Conservation (phyloP, 2,113 vertebrate species). For the Callaeas wilsoni region DNA sequence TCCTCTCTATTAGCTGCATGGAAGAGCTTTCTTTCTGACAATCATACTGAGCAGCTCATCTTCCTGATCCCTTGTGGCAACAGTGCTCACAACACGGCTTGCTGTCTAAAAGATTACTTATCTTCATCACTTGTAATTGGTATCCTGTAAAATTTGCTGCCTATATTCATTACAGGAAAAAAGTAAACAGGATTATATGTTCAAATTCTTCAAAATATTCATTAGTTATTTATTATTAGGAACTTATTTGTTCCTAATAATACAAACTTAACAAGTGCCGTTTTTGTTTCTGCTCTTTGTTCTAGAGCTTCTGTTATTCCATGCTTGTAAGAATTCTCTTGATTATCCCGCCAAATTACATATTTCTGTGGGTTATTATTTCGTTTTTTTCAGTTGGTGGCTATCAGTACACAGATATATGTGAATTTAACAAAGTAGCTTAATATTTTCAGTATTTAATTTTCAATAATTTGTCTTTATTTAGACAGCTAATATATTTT, state of each 20-base stretch:
- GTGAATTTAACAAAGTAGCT: background rate
- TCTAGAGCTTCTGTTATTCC: background rate
- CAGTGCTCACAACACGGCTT: background rate
- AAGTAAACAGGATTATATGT: background rate
- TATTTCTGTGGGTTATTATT: background rate
- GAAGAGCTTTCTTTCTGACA: background rate
- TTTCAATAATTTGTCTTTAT: background rate
- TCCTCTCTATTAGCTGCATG: background rate
- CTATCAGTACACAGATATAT: background rate
- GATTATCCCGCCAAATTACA: accelerated
- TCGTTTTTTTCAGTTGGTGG: background rate
- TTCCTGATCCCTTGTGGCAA: background rate
- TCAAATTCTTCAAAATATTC: background rate
- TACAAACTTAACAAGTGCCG: background rate
- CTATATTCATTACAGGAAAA: background rate
- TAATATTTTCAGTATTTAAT: background rate
- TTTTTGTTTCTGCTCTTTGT: background rate
- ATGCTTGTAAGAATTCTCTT: background rate
- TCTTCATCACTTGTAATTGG: background rate
- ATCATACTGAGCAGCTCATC: background rate
- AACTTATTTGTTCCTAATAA: background rate
- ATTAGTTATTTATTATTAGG: background rate
- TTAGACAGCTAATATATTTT: background rate
- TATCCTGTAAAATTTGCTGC: background rate
- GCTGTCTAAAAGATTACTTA: background rate